Conservation (phyloP, 2,113 vertebrate species). For the Rhodinocichla rosea region DNA sequence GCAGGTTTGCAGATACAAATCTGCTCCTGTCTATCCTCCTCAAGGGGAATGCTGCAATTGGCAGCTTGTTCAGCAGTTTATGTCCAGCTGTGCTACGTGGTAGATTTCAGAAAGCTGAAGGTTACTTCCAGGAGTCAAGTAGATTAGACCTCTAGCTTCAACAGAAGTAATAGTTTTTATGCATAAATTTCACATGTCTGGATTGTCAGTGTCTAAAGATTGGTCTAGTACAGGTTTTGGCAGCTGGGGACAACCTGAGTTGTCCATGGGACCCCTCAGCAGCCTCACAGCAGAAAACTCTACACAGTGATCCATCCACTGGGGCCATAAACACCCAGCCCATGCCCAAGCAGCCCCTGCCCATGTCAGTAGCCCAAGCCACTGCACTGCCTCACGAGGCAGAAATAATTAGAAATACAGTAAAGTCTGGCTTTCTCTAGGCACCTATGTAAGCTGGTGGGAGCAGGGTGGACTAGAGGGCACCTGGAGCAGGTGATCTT, state of each 20-base stretch:
- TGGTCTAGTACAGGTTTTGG: background rate
- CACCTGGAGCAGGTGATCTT: background rate
- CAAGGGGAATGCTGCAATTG: background rate
- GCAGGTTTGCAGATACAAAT: background rate
- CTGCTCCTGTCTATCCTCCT: background rate
- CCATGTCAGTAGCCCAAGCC: background rate
- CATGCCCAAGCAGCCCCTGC: background rate
- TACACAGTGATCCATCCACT: fast-evolving
- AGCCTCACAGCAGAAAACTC: background rate
- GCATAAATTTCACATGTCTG: background rate
- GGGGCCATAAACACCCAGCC: background rate
- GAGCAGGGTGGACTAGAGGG: background rate
- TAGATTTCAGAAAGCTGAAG: background rate
- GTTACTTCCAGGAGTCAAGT: background rate
- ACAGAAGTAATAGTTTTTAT: background rate
- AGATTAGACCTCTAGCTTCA: background rate
- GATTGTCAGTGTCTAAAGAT: background rate
- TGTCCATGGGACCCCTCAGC: background rate
- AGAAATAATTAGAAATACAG: background rate
- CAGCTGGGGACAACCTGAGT: background rate
- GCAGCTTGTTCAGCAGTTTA: background rate
- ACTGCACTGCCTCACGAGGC: background rate
- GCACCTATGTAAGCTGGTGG: background rate
- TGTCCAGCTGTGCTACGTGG: background rate
- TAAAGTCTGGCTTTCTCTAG: background rate